Percentiles rank a stretch among this genome's conserved stretches.
Evolutionary conservation across 2,797 vertebrate genomes (phyloP).

Genomic region (Hylomyscus alleni): DNA sequence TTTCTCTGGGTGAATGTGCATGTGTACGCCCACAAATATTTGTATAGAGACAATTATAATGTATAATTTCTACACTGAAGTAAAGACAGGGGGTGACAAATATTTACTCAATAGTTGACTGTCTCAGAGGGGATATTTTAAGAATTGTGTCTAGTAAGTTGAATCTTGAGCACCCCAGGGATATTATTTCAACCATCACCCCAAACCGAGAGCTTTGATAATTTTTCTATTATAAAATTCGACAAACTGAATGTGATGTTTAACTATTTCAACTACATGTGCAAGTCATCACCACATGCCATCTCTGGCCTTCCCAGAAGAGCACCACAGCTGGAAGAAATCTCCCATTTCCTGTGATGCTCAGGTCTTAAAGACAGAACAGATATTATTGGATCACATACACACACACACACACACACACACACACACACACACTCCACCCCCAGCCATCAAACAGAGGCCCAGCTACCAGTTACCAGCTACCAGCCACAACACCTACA

Average conservation of each 20-base stretch:
- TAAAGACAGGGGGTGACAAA: neutral
- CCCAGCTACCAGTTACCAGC: conserved; percentile 23
- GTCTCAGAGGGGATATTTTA: conserved; percentile 50
- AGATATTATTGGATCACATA: neutral
- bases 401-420: neutral
- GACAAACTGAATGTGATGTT: conserved; percentile 13
- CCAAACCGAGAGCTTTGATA: conserved; percentile 36
- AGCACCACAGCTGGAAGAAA: neutral
- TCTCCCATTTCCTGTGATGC: neutral
- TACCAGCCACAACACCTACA: neutral
- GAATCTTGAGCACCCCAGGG: conserved; percentile 50
- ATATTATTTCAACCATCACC: conserved; percentile 53
- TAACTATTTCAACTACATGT: neutral
- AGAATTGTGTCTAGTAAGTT: conserved; percentile 8
- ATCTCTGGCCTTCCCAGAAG: conserved; percentile 41
- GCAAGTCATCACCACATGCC: neutral
- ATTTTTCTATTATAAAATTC: conserved; percentile 60
- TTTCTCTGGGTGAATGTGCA: neutral
- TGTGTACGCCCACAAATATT: neutral
- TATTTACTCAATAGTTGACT: neutral
- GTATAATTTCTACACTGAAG: conserved; percentile 15
- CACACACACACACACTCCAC: neutral
- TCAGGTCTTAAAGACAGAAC: conserved; percentile 8
- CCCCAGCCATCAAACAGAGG: neutral
- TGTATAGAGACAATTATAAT: neutral